Percentiles rank a stretch among this genome's conserved stretches.
Evolutionary conservation across 2,113 vertebrate genomes (phyloP).

Genomic region (Lepus europaeus): DNA sequence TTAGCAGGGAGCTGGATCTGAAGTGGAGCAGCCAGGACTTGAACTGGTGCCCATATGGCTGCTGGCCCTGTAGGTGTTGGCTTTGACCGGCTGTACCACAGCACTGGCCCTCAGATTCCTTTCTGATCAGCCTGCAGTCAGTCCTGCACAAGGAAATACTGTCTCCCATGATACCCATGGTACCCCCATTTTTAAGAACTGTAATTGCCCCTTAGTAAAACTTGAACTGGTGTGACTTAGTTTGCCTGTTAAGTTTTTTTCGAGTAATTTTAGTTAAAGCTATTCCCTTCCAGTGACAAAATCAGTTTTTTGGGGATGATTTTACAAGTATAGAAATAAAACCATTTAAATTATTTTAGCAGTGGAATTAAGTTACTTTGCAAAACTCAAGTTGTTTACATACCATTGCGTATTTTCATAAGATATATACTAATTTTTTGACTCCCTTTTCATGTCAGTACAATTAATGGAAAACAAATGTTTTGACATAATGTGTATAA

Average conservation of each 20-base stretch:
- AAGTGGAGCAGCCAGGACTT: too few relatives aligned
- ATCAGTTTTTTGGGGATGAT: background rate
- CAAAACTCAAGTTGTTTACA: background rate
- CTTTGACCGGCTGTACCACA: too few relatives aligned
- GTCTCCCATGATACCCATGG: background rate
- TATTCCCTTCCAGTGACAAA: background rate
- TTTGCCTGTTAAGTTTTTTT: background rate
- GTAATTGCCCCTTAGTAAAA: background rate
- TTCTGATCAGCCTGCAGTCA: background rate
- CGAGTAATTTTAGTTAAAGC: conserved; percentile 17
- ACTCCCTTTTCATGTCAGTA: background rate
- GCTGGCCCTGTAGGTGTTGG: too few relatives aligned
- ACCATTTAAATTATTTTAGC: conserved; percentile 38
- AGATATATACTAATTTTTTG: background rate
- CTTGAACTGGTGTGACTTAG: background rate
- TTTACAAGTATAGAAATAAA: background rate
- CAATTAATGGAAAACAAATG: background rate
- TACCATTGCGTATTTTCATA: background rate
- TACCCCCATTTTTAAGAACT: background rate
- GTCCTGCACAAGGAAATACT: background rate
- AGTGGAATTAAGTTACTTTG: conserved; percentile 5
- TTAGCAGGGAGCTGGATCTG: too few relatives aligned
- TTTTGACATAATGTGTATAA: background rate
- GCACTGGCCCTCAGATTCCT: background rate
- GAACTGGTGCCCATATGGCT: too few relatives aligned